Percentiles rank a stretch among this genome's conserved stretches.
Conservation (phyloP, 2,113 vertebrate genomes). For the Gyps fulvus region DNA sequence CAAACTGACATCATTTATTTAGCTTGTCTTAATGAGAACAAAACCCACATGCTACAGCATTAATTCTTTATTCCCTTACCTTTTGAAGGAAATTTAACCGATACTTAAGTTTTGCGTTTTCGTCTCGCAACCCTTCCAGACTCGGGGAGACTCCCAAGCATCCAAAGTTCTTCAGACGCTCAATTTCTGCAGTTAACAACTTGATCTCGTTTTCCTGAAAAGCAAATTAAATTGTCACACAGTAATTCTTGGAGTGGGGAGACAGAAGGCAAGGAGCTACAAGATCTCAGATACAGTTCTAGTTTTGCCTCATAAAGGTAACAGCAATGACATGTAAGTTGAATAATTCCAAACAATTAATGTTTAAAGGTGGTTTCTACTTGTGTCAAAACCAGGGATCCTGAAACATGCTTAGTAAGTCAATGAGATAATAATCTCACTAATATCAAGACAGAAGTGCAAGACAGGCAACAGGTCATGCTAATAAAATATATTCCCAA, state of each 20-base stretch:
- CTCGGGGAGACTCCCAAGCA: conserved; percentile 61
- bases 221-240: neutral
- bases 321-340: neutral
- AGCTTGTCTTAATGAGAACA: neutral
- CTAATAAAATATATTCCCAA: neutral
- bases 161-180: conserved; percentile 79
- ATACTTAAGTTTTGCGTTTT: conserved; percentile 90
- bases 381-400: neutral
- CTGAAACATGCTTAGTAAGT: neutral
- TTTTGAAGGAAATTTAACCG: conserved; percentile 86
- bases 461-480: neutral
- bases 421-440: neutral
- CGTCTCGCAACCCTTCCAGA: conserved; percentile 83
- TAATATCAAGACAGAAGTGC: neutral
- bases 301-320: neutral
- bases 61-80: conserved; percentile 66
- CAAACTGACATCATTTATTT: neutral
- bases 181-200: conserved; percentile 83
- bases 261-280: neutral
- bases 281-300: neutral
- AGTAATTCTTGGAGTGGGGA: neutral
- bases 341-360: neutral
- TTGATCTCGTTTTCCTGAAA: conserved; percentile 87
- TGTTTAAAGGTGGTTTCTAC: neutral
- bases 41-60: fast-evolving